These are phyloP conservation scores for Eonycteris spelaea DNA, from an alignment of 2,113 vertebrate species.

Conservation along the genomic window DNA sequence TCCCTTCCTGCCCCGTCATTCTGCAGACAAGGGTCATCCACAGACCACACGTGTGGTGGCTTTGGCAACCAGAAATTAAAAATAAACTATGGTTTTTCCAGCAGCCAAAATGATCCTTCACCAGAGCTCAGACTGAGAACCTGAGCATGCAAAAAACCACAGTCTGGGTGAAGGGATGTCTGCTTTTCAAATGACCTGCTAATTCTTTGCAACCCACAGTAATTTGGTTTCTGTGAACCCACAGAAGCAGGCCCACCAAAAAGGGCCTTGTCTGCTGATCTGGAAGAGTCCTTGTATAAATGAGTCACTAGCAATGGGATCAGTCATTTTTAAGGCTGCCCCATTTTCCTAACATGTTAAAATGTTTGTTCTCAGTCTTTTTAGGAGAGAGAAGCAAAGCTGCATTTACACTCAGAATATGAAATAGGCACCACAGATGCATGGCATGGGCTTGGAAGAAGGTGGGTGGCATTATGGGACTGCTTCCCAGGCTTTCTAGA, in stretches of 20 bases:
- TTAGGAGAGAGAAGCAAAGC: neutral
- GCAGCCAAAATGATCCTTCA: constrained; percentile 72
- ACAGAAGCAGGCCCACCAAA: constrained; percentile 39
- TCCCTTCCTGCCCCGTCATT: neutral
- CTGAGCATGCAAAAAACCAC: constrained; percentile 64
- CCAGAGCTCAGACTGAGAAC: constrained; percentile 63
- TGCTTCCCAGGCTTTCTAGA: neutral
- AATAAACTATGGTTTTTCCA: constrained; percentile 74
- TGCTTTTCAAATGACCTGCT: constrained; percentile 74
- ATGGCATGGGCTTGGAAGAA: neutral
- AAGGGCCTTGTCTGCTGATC: constrained; percentile 28
- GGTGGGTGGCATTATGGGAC: neutral
- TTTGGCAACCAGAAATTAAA: constrained; percentile 69
- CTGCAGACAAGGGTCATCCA: constrained; percentile 66
- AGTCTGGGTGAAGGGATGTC: constrained; percentile 71
- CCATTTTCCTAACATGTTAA: constrained; percentile 4
- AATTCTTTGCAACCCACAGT: constrained; percentile 66
- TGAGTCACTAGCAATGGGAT: constrained; percentile 56
- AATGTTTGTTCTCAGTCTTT: neutral
- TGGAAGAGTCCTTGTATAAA: constrained; percentile 49
- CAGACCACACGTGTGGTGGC: constrained; percentile 70
- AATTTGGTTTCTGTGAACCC: constrained; percentile 65
- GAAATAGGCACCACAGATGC: neutral
- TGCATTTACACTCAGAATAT: neutral
- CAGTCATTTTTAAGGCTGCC: constrained; percentile 22